Evolutionary conservation across 2,797 vertebrate species (phyloP).

Genomic region (Mycteria americana): DNA sequence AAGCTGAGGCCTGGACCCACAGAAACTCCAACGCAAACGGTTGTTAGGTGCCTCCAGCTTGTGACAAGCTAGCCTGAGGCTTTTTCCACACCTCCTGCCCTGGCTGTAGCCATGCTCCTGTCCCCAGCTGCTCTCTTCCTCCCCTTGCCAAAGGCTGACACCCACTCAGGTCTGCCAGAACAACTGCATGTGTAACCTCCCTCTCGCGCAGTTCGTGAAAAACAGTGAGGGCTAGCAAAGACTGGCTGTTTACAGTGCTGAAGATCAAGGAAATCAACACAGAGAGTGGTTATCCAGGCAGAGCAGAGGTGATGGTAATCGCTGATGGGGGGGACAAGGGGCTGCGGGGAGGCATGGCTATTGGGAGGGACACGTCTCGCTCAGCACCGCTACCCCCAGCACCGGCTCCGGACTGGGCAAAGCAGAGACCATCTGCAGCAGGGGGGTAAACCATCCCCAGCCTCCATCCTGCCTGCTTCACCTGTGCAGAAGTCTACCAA

Average conservation of each 20-base stretch:
- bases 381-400: not conserved
- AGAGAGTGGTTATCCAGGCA: not conserved
- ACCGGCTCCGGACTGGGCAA: not conserved
- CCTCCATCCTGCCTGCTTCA: not conserved
- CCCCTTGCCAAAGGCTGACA: not conserved
- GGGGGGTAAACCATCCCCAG: not conserved
- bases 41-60: not conserved
- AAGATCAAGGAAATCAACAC: not conserved
- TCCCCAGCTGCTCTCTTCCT: not conserved
- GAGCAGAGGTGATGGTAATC: not conserved
- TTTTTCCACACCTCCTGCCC: not conserved
- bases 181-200: not conserved
- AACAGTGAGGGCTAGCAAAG: not conserved
- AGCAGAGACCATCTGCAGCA: not conserved
- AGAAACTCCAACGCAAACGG: not conserved
- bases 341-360: not conserved
- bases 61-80: not conserved
- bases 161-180: not conserved
- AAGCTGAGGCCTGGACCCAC: not conserved
- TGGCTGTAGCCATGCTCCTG: not conserved
- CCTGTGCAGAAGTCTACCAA: accelerated
- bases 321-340: not conserved
- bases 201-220: not conserved
- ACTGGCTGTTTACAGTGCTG: not conserved
- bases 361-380: accelerated